Evolutionary conservation across 2,888 invertebrate genomes (phyloP).

Genomic region (Pachymerium ferrugineum): DNA sequence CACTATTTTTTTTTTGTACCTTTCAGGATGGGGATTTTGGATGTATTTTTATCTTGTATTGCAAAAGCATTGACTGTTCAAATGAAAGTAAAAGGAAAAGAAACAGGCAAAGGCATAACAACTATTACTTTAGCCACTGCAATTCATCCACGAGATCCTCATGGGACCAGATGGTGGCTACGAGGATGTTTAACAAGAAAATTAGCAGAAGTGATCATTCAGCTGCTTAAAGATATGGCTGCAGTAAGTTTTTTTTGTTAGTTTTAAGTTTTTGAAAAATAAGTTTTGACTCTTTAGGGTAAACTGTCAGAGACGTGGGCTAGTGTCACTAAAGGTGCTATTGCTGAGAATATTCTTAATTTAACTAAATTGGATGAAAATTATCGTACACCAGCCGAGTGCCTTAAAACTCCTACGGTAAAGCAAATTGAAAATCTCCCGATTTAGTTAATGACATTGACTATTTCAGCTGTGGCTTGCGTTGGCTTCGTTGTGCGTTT

Average conservation of each 20-base stretch:
- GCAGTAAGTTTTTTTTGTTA: conserved; percentile 57
- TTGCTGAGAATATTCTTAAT: conserved; percentile 78
- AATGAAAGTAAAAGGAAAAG: conserved; percentile 70
- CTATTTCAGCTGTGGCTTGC: conserved; percentile 65
- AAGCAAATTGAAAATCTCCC: conserved; percentile 35
- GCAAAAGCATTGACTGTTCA: conserved; percentile 87
- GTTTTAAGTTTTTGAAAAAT: background rate
- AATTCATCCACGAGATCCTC: conserved; percentile 51
- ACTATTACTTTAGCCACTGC: conserved; percentile 58
- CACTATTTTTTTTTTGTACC: conserved; percentile 32
- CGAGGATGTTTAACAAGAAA: conserved; percentile 75
- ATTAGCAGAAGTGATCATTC: conserved; percentile 80
- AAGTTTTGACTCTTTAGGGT: conserved; percentile 61
- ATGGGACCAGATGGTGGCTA: conserved; percentile 68
- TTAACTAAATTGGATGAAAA: conserved; percentile 73
- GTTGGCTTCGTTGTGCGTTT: conserved; percentile 83
- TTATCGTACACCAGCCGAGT: conserved; percentile 67
- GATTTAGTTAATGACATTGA: background rate
- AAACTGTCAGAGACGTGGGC: conserved; percentile 82
- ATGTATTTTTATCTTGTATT: conserved; percentile 82
- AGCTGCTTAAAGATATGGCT: conserved; percentile 84
- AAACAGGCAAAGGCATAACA: conserved; percentile 46
- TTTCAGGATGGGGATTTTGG: conserved; percentile 68
- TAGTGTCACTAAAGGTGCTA: conserved; percentile 74
- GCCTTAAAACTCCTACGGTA: conserved; percentile 73